Base-by-base conservation (phyloP, 92 coral and sea anemone genomes). In the Paragorgia papillata region DNA sequence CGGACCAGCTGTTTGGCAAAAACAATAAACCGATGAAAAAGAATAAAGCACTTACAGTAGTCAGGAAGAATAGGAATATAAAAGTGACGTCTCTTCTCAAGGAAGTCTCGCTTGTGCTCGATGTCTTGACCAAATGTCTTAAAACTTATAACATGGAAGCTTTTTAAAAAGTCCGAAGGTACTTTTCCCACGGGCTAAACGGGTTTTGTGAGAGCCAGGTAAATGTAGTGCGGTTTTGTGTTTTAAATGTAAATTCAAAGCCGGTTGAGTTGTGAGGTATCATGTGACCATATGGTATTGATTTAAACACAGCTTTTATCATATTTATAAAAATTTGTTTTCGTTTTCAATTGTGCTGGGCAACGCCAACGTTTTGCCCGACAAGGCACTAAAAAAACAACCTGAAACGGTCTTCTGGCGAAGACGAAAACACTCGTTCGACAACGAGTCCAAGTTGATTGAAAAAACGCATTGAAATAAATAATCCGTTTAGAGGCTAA, bases 251-350 rank as follows among this genome's bases (percentile, higher is more conserved):
- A 71, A 53, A 53, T 53, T 35, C 2, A 53, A 17, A 31, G 53
- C 7, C 2, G n/a, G 9, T 15, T 2, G 53, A 15, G 14, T 46
- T 46, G n/a, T 46, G 14, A 33, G 46, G 41, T 18, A 71, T 71
- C 78, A 71, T 71, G 78, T 71, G 78, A 71, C 78, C 78, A 71
- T 27, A 54, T 55, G 78, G 78, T 71, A 71, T 71, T 71, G 78
- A 71, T 71, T 31, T 55, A 30, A 53, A 53, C 63, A 51, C 78
- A 9, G 78, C 63, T 71, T 49, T 71, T 71, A 71, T 71, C 78
- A 43, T 26, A 17, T 53, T 71, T 53, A 40, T 35, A 71, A 71
- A 71, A 69, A 69, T 13, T 43, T 71, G 40, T 30, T 37, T 20
- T 18, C 50, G 27, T 58, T 19, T 71, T 55, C 33, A 53, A n/a